These are phyloP conservation scores for Battus philenor DNA, from an alignment of 1,140 invertebrate species.

Conservation along the genomic window DNA sequence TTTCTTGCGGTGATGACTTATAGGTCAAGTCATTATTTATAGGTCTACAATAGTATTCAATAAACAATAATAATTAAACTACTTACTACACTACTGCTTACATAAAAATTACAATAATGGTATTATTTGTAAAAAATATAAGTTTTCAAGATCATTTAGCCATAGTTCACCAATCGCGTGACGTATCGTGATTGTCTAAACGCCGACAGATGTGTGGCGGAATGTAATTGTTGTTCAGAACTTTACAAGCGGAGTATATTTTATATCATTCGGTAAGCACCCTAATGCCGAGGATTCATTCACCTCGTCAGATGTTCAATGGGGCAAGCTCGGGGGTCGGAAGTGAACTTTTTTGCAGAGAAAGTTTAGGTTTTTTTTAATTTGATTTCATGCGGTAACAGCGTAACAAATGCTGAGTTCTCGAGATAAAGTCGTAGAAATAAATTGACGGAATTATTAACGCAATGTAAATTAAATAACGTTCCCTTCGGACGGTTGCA, in stretches of 20 bases:
- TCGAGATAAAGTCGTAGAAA: too few relatives aligned
- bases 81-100: too few relatives aligned
- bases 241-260: slow-evolving; percentile 52
- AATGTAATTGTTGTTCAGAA: slow-evolving; percentile 68
- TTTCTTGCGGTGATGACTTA: too few relatives aligned
- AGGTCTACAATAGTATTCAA: too few relatives aligned
- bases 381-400: slow-evolving; percentile 48
- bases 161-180: slow-evolving; percentile 53
- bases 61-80: too few relatives aligned
- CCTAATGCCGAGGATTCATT: slow-evolving; percentile 61
- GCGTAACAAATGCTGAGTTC: slow-evolving; percentile 6
- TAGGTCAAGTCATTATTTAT: too few relatives aligned
- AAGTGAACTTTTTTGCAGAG: slow-evolving; percentile 45
- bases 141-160: too few relatives aligned
- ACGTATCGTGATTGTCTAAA: slow-evolving; percentile 74
- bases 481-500: too few relatives aligned
- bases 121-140: too few relatives aligned
- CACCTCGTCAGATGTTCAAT: slow-evolving; percentile 74
- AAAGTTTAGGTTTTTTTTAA: slow-evolving; percentile 38
- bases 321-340: slow-evolving; percentile 48
- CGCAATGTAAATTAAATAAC: too few relatives aligned
- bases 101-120: too few relatives aligned
- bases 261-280: slow-evolving; percentile 62
- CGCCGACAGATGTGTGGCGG: slow-evolving; percentile 72
- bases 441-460: not conserved